These are phyloP conservation scores for Acropternis orthonyx DNA, from an alignment of 2,797 vertebrate species.

Conservation along the genomic window DNA sequence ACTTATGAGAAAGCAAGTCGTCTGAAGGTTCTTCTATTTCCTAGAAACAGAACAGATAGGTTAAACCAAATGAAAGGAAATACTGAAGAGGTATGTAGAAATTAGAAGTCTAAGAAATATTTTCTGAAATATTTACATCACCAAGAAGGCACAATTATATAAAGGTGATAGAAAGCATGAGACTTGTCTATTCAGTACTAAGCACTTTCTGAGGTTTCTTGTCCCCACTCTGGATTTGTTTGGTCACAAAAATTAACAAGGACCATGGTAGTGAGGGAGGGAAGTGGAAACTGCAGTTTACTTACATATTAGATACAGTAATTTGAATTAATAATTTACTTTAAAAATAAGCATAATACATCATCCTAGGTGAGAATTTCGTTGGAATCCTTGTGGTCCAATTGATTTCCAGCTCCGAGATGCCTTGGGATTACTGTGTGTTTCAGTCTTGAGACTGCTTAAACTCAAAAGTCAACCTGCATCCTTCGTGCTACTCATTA, in stretches of 20 bases:
- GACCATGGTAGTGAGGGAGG: not conserved
- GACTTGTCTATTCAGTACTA: not conserved
- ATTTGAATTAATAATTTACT: not conserved
- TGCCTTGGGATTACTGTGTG: not conserved
- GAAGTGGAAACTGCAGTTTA: not conserved
- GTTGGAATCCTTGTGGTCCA: not conserved
- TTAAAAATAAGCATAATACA: not conserved
- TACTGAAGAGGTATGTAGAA: not conserved
- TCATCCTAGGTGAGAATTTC: not conserved
- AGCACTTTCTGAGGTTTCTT: not conserved
- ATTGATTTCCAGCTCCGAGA: not conserved
- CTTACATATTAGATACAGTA: not conserved
- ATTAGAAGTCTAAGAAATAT: not conserved
- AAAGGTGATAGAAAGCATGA: not conserved
- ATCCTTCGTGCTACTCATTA: not conserved
- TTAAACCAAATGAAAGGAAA: not conserved
- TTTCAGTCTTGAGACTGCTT: not conserved
- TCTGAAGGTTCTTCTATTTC: not conserved
- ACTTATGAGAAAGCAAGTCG: fast-evolving
- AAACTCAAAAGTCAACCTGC: not conserved
- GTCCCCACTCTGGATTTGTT: not conserved
- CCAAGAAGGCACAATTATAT: not conserved
- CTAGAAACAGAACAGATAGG: not conserved
- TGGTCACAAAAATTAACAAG: not conserved
- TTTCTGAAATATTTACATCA: not conserved